Evolutionary conservation across 2,797 vertebrate genomes (phyloP).

Genomic region (Enteromius thamalakanensis): DNA sequence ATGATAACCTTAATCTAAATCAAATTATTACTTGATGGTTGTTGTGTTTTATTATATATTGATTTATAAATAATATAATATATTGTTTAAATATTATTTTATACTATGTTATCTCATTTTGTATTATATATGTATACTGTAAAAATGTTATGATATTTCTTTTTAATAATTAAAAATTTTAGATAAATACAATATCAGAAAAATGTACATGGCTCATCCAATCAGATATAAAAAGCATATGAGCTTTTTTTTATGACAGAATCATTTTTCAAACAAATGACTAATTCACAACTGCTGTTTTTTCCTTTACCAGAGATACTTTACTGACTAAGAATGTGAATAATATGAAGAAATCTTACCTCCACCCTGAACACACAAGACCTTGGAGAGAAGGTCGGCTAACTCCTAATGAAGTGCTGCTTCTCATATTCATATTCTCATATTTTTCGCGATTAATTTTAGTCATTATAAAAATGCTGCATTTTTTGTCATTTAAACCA

Average conservation of each 20-base stretch:
- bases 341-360: constrained; percentile 3
- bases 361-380: constrained; percentile 1
- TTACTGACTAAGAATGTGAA: constrained; percentile 41
- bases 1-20: no score
- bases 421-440: constrained; percentile 27
- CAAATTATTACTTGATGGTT: no score
- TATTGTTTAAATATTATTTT: no score
- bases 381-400: background rate
- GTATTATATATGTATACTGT: background rate
- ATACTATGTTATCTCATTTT: background rate
- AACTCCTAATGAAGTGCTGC: constrained; percentile 13
- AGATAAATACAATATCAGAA: background rate
- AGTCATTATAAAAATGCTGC: background rate
- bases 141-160: background rate
- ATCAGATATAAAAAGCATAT: background rate
- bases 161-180: background rate
- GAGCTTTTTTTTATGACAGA: background rate
- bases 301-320: constrained; percentile 45
- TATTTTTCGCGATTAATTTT: constrained; percentile 32
- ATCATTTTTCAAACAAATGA: background rate
- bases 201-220: background rate
- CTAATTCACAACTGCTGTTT: background rate
- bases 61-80: no score
- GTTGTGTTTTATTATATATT: no score
- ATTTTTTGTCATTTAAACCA: constrained; percentile 33